Evolutionary conservation across 1,140 invertebrate species (phyloP), one percentile per base, ranked within the genome.

Genomic region (Drosophila leontia): DNA sequence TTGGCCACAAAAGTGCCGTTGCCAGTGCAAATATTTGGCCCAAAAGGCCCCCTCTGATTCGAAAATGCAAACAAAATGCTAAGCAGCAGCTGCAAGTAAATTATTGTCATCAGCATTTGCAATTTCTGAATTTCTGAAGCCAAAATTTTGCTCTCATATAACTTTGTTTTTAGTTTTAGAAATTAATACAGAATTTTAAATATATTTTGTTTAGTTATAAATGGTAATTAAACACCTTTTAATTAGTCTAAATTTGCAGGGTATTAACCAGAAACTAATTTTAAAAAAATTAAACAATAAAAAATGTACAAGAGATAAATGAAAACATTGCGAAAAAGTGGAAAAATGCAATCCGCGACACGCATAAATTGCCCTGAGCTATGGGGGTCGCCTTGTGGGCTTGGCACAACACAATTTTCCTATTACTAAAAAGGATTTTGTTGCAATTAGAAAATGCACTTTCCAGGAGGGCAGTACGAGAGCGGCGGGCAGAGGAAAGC

Each of bases 381-480:
- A 34, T 29, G 55, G n/a, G 19, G 17, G 34, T 7, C 2, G 41
- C 13, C 15, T 42, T 12, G 35, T 17, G 45, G 76, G 60, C 69
- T 63, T 76, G 79, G 57, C 53, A 51, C 44, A 84, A 88, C 84
- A 88, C 85, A 90, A 85, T 90, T 88, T 81, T 78, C 81, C 84
- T 88, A 81, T 88, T 88, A 88, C 69, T 62, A 51, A 63, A 90
- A 84, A 64, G 78, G 69, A 90, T 88, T 90, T 90, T 69, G 86
- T 84, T 84, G 81, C 84, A 88, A 90, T 90, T 88, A 88, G 85
- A 88, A 90, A 88, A 84, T 90, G 85, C 85, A 88, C 84, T 90
- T 78, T 64, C 17, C 12, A 32, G n/a, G 23, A n/a, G 19, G 32
- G 35, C 4, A 2, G 42, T 5, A 1, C 3, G 13, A 7, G 23